These are phyloP conservation scores for Nannospalax galili DNA, from an alignment of 2,113 vertebrate genomes.

Conservation along the genomic window DNA sequence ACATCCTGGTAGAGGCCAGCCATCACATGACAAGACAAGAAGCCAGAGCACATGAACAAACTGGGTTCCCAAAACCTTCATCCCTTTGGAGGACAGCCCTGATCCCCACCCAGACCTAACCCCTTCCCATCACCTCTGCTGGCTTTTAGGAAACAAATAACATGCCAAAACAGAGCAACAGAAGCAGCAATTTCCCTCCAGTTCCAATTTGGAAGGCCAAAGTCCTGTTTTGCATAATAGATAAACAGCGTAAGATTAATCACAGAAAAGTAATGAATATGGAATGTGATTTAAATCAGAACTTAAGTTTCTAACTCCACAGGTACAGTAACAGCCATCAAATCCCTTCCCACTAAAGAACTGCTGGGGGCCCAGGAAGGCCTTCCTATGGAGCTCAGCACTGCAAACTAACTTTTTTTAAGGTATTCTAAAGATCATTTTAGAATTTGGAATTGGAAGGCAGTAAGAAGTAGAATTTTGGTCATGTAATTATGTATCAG, in stretches of 20 bases:
- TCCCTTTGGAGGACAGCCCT: too few species aligned
- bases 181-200: conserved; percentile 14
- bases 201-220: conserved; percentile 44
- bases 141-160: not conserved
- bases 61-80: not conserved
- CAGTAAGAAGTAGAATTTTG: not conserved
- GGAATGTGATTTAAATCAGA: not conserved
- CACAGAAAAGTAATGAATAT: conserved; percentile 14
- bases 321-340: not conserved
- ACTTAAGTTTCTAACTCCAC: not conserved
- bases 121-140: not conserved
- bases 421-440: not conserved
- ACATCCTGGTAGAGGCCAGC: not conserved
- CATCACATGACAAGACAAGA: not conserved
- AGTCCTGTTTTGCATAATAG: not conserved
- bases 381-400: not conserved
- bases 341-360: not conserved
- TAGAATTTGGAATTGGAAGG: not conserved
- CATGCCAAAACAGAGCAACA: not conserved
- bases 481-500: not conserved
- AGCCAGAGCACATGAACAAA: not conserved
- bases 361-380: not conserved
- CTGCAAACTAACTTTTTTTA: too few species aligned
- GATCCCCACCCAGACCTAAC: not conserved
- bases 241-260: conserved; percentile 5